These are phyloP conservation scores for Oryzias melastigma DNA, from an alignment of 2,113 vertebrate species.

Conservation along the genomic window DNA sequence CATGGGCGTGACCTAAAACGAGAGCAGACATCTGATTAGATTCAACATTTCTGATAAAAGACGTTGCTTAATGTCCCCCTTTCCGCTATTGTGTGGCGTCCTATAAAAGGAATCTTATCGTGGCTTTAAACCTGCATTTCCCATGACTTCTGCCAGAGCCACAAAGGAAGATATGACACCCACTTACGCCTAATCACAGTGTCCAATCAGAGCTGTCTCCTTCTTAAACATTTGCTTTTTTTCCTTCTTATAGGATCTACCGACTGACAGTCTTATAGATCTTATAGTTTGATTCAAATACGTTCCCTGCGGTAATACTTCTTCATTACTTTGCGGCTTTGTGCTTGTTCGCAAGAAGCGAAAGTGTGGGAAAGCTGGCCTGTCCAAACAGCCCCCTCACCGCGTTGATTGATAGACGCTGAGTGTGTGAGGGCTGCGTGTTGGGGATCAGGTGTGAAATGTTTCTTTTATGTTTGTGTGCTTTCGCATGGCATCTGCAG, in stretches of 20 bases:
- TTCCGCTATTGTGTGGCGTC: slow-evolving; percentile 6
- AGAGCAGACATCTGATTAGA: slow-evolving; percentile 57
- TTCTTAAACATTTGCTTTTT: background rate
- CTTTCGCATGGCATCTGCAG: slow-evolving; percentile 50
- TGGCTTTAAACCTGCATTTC: slow-evolving; percentile 38
- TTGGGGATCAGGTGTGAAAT: slow-evolving; percentile 24
- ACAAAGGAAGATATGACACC: slow-evolving; percentile 34
- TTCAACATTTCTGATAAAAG: slow-evolving; percentile 23
- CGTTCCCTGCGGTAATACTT: background rate
- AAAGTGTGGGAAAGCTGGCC: slow-evolving; percentile 67
- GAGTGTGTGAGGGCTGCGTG: slow-evolving; percentile 44
- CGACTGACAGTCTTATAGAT: background rate
- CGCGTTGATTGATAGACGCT: slow-evolving; percentile 30
- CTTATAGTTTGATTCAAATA: background rate
- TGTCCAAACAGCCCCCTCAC: slow-evolving; percentile 62
- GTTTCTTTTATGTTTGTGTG: slow-evolving; percentile 14
- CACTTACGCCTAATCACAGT: slow-evolving; percentile 8
- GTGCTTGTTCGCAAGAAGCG: background rate
- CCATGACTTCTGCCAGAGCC: slow-evolving; percentile 42
- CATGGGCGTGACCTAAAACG: slow-evolving; percentile 73
- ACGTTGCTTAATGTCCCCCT: slow-evolving; percentile 45
- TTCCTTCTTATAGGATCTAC: background rate
- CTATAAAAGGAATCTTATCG: slow-evolving; percentile 48
- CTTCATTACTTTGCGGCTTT: background rate
- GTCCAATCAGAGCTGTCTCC: slow-evolving; percentile 20